Conservation (phyloP, 2,797 vertebrate species). For the Mionectes olivaceus region DNA sequence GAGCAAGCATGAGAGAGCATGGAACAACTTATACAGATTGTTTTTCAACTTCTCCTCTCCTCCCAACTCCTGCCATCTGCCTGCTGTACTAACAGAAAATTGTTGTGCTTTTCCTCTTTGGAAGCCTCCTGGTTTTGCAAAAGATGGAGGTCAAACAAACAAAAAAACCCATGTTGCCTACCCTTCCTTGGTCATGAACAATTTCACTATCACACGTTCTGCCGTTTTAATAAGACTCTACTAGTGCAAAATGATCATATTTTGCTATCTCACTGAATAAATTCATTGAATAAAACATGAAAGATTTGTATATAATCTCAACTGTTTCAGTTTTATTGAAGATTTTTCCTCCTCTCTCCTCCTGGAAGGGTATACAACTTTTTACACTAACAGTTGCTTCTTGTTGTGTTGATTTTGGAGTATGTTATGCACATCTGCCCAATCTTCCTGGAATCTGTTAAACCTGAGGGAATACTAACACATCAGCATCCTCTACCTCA, state of each 20-base stretch:
- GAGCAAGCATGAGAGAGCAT: not conserved
- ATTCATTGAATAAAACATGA: not conserved
- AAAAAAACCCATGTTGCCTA: accelerated
- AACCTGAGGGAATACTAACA: constrained; percentile 18
- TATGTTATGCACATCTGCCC: constrained; percentile 3
- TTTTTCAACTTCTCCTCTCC: not conserved
- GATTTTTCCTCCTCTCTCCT: not conserved
- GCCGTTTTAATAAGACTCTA: not conserved
- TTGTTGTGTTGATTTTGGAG: not conserved
- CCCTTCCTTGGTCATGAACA: not conserved
- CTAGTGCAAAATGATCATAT: not conserved
- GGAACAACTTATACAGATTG: not conserved
- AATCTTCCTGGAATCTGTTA: constrained; percentile 31
- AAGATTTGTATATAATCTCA: not conserved
- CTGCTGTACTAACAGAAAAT: not conserved
- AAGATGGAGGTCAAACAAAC: not conserved
- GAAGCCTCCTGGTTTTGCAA: not conserved
- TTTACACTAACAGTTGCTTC: not conserved
- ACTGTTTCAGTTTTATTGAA: not conserved
- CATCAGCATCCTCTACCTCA: not conserved
- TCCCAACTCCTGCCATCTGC: not conserved
- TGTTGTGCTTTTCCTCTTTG: not conserved
- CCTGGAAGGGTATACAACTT: not conserved
- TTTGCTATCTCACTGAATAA: not conserved
- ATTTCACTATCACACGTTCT: not conserved